phyloP scores from a whole-genome alignment of 2,113 vertebrate species.

The Varanus komodoensis region DNA sequence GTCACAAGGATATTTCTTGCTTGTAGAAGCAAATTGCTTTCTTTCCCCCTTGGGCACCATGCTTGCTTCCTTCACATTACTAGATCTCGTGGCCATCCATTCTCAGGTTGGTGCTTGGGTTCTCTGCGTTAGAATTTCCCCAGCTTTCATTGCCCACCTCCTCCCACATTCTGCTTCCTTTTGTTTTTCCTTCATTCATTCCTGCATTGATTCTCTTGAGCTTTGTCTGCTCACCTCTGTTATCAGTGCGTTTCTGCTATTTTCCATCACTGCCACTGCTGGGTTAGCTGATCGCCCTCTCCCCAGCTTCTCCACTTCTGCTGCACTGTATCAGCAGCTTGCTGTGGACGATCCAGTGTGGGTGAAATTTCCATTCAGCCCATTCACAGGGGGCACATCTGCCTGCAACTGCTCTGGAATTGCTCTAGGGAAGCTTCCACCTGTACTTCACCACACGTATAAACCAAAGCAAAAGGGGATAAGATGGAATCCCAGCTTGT shows the following conservation, averaged over 20 bases:
- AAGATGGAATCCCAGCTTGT: slow-evolving; percentile 75
- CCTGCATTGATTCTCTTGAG: background rate
- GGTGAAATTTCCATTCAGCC: slow-evolving; percentile 60
- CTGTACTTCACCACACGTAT: slow-evolving; percentile 42
- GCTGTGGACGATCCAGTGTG: slow-evolving; percentile 61
- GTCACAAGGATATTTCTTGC: background rate
- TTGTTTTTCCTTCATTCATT: background rate
- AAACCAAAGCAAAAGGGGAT: slow-evolving; percentile 48
- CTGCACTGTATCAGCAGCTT: slow-evolving; percentile 52
- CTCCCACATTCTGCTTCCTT: background rate
- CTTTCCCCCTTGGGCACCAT: background rate
- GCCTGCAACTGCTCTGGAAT: slow-evolving; percentile 58
- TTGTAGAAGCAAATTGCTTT: slow-evolving; percentile 30
- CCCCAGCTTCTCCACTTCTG: slow-evolving; percentile 26
- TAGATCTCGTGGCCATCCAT: background rate
- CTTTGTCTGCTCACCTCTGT: slow-evolving; percentile 10
- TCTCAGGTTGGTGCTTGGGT: background rate
- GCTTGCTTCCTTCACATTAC: background rate
- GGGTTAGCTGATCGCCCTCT: slow-evolving; percentile 26
- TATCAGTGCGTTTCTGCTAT: background rate
- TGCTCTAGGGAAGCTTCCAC: slow-evolving; percentile 52
- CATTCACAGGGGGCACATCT: slow-evolving; percentile 55
- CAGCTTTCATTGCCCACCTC: background rate
- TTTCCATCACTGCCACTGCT: slow-evolving; percentile 15
- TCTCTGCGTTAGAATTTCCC: slow-evolving; percentile 22